Evolutionary conservation across 2,888 invertebrate species (phyloP), one percentile per base, ranked within the genome.

Genomic region (Hypselothyrea guttata): DNA sequence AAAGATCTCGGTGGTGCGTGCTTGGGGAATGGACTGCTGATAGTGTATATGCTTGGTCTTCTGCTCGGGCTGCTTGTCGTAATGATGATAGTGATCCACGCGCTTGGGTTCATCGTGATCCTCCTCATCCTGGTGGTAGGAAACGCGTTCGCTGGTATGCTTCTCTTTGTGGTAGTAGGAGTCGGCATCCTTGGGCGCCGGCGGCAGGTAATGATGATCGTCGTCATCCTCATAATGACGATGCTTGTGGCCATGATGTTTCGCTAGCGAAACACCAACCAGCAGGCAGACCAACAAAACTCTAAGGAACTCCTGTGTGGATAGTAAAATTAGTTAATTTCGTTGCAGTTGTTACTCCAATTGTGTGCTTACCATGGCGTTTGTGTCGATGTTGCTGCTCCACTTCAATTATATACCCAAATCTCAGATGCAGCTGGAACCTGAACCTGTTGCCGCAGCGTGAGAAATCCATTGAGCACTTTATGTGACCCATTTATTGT

Each of bases 61-160:
- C 18, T 63, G 63, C 35, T 64, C 65, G 0, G 71, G 86, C 28
- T 79, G 64, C 45, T 71, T 79, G 27, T 84, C 84, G 30, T 83
- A 73, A 49, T 85, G 86, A 45, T 86, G 74, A 30, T 65, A 76
- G 11, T 85, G 83, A 48, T 82, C 85, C 37, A 84, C 75, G 0
- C 86, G 68, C 49, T 82, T 83, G 0, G 72, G 79, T 9, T 78
- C 66, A 12, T 67, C 66, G 8, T 86, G 79, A 1, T 75, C 59
- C 0, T 70, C 59, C 1, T 70, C 49, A 7, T 65, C 71, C 38
- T 76, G 70, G 41, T 76, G 81, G 4, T 76, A 67, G 38, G 56
- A 59, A n/a, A 71, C 73, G 0, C 54, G 72, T 31, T 84, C 75
- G 28, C 70, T 83, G 22, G 73, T 75, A 16, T 82, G 79, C 18